Conservation (phyloP, 2,797 vertebrate species). For the Valencia hispanica region DNA sequence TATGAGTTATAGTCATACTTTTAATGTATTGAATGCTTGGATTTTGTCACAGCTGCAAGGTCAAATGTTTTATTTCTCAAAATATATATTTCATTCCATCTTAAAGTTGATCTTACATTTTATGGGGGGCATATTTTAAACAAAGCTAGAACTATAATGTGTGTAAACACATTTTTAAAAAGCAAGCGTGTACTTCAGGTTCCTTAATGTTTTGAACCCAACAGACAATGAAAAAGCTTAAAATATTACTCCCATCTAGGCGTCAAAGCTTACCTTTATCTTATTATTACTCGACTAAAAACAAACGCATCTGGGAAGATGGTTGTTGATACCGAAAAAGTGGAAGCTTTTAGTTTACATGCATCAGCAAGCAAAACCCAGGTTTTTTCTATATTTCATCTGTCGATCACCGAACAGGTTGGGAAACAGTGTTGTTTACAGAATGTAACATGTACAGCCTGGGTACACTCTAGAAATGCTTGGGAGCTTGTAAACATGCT, state of each 20-base stretch:
- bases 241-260: too few relatives aligned
- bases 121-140: too few relatives aligned
- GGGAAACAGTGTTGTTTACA: neutral
- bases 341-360: neutral
- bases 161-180: too few relatives aligned
- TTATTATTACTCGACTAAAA: too few relatives aligned
- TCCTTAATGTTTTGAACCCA: too few relatives aligned
- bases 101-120: neutral
- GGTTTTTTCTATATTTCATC: neutral
- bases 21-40: neutral
- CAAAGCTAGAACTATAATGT: too few relatives aligned
- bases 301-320: too few relatives aligned
- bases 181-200: too few relatives aligned
- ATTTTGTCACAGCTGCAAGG: neutral
- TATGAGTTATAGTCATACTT: neutral
- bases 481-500: conserved; percentile 22
- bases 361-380: neutral
- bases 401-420: neutral
- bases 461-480: neutral
- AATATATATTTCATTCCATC: too few relatives aligned
- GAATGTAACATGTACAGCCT: neutral
- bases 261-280: too few relatives aligned
- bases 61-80: too few relatives aligned
- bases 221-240: too few relatives aligned
- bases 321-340: neutral